phyloP scores from a whole-genome alignment of 2,113 vertebrate species.

The Oenanthe oenanthe region DNA sequence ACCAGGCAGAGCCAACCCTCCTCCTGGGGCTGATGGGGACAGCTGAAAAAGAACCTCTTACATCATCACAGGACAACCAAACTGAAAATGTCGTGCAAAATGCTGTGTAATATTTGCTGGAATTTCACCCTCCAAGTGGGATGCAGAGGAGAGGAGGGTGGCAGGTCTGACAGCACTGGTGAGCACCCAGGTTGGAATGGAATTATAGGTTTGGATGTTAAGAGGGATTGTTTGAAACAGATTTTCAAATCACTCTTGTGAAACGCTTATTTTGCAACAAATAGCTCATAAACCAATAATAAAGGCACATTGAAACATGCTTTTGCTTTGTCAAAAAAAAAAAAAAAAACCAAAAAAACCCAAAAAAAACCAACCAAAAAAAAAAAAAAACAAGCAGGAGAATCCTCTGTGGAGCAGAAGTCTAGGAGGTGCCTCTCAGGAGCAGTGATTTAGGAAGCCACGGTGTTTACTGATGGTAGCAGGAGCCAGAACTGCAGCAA shows the following conservation, averaged over 20 bases:
- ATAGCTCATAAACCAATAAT: not conserved
- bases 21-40: no score
- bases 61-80: not conserved
- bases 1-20: no score
- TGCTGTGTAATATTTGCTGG: not conserved
- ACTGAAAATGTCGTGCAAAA: not conserved
- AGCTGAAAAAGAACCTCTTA: not conserved
- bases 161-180: not conserved
- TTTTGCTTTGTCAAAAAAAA: not conserved
- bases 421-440: not conserved
- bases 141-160: not conserved
- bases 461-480: not conserved
- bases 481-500: not conserved
- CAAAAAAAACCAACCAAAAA: no score
- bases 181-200: not conserved
- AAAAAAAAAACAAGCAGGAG: not conserved
- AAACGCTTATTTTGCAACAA: not conserved
- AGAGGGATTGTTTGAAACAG: not conserved
- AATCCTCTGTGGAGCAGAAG: not conserved
- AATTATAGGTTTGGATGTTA: not conserved
- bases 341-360: no score
- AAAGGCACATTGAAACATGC: not conserved
- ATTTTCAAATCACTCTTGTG: not conserved
- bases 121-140: not conserved
- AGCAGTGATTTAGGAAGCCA: not conserved